These are phyloP conservation scores for Paraplagusia blochii DNA, from an alignment of 2,113 vertebrate species.

Conservation along the genomic window DNA sequence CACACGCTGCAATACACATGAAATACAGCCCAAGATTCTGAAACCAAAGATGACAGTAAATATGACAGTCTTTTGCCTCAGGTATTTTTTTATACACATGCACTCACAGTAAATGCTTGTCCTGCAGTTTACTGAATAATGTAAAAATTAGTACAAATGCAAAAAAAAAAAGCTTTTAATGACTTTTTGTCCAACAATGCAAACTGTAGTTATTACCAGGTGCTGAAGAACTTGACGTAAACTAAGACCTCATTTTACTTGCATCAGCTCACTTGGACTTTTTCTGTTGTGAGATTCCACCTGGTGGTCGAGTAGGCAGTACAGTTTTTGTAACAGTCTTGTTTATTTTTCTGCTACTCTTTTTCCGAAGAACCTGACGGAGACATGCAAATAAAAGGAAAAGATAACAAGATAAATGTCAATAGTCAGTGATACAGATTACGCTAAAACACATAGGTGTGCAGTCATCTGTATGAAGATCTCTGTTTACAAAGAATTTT, in stretches of 20 bases:
- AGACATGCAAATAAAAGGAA: too few species aligned
- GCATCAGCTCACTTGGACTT: conserved; percentile 42
- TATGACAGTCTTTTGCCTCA: conserved; percentile 20
- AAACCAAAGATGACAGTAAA: conserved; percentile 34
- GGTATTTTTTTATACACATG: conserved; percentile 11
- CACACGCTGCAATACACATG: conserved; percentile 1
- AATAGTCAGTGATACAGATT: too few species aligned
- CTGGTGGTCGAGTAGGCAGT: conserved; percentile 54
- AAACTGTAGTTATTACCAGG: not conserved
- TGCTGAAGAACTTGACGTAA: too few species aligned
- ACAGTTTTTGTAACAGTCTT: conserved; percentile 69
- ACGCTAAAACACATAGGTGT: too few species aligned
- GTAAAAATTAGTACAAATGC: too few species aligned
- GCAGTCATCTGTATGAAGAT: too few species aligned
- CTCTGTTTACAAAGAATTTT: too few species aligned
- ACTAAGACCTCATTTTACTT: too few species aligned
- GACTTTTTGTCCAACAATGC: not conserved
- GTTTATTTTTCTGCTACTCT: conserved; percentile 74
- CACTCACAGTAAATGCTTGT: conserved; percentile 11
- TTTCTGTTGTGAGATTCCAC: conserved; percentile 50
- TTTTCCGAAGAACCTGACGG: conserved; percentile 42
- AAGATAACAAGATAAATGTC: too few species aligned
- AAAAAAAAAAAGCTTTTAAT: too few species aligned
- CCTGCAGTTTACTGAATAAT: conserved; percentile 17
- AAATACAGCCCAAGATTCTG: conserved; percentile 19